A percentile compares a stretch with the other conserved stretches of the same genome.
Conservation (phyloP, 2,888 invertebrate species). For the Epicampocera succincta region DNA sequence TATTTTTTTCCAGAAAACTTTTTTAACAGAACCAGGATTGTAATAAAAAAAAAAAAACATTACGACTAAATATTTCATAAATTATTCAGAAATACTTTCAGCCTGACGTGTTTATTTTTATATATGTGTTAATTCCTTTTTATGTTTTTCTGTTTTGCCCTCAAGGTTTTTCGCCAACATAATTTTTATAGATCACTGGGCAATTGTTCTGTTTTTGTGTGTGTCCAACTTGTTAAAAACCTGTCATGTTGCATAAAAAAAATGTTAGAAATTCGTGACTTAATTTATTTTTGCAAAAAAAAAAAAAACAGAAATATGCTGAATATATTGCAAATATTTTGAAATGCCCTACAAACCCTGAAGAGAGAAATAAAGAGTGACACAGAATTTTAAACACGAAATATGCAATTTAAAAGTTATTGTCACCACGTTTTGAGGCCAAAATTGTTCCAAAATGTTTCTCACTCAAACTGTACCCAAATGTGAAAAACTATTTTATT, state of each 20-base stretch:
- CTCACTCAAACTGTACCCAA: not conserved
- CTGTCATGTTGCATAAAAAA: constrained; percentile 41
- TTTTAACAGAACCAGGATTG: no score
- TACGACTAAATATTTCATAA: no score
- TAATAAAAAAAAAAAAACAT: no score
- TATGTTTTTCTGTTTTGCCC: not conserved
- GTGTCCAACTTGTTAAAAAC: constrained; percentile 22
- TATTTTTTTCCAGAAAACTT: no score
- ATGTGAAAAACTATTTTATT: not conserved
- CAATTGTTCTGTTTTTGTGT: constrained; percentile 44
- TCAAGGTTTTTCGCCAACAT: constrained; percentile 7
- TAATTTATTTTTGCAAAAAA: constrained; percentile 56
- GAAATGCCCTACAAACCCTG: not conserved
- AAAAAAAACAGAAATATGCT: constrained; percentile 12
- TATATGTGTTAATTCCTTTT: not conserved
- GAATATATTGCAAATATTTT: constrained; percentile 27
- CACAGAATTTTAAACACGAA: not conserved
- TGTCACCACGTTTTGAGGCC: no score
- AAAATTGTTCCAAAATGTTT: not conserved
- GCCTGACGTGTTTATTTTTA: no score
- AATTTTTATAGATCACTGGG: constrained; percentile 10
- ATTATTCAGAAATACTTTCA: not conserved
- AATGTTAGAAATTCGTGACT: constrained; percentile 55
- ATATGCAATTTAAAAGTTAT: not conserved
- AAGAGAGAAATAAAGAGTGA: not conserved